Base-by-base conservation (phyloP, 2,797 vertebrate species). In the Pitangus sulphuratus region DNA sequence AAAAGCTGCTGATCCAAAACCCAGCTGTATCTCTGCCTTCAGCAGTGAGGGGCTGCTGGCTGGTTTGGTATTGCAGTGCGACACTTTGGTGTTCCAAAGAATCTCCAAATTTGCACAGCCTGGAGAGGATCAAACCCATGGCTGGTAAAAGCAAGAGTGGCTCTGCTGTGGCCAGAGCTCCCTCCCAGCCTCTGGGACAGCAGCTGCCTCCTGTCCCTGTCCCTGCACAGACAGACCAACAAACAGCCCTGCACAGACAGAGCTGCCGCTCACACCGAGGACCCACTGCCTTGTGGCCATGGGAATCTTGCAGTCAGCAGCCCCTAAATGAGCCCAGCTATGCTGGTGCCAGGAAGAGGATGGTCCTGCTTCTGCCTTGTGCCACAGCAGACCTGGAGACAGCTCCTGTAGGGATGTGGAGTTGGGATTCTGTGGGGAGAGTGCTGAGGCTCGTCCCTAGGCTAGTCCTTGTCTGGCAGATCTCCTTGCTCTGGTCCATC, bases 201-300 rank as follows among this genome's bases (percentile, higher is more conserved):
- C 72, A 80, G 18, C 22, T 5, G 5, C 30, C 25, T 69, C 12
- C 48, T 1, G 12, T 44, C 22, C 50, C 40, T 24, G 2, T 16
- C 44, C 65, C 47, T 22, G 72, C 44, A 40, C 40, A 28, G 60
- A 48, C 2, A 3, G 76, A 76, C 37, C 28, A 30, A 58, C 25
- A 57, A 20, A 39, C 30, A 50, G 53, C 61, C 61, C 33, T 18
- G 48, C 37, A 22, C 1, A 0, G 16, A 20, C 0, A 0, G 8
- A 85, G 54, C 18, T 1, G 2, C 33, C 0, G 6, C 33, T 62
- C 25, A 35, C 4, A 1, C n/a, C 10, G 1, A 26, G 66, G 28
- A 24, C 22, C 61, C 6, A 0, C 33, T 48, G 81, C 71, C n/a
- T 61, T 2, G 1, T 78, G 1, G 56, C 47, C 68, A 30, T 0